A percentile compares a stretch with the other conserved stretches of the same genome.
phyloP scores from a whole-genome alignment of 2,888 invertebrate genomes.

The Thereva unica region DNA sequence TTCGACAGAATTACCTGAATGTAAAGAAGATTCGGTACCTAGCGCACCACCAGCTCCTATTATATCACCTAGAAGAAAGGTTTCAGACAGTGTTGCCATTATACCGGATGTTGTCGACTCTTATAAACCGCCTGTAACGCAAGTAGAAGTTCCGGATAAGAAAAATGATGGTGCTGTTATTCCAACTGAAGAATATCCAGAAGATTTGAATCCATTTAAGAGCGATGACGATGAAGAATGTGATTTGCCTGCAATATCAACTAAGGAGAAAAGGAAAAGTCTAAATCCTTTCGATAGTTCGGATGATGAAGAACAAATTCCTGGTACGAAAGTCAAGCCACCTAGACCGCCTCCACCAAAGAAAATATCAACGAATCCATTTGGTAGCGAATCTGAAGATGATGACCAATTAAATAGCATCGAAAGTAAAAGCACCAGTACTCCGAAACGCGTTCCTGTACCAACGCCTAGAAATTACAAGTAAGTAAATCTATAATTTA shows the following conservation, averaged over 20 bases:
- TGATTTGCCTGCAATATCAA: neutral
- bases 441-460: constrained; percentile 50
- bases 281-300: constrained; percentile 72
- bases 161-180: constrained; percentile 39
- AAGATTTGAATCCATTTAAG: constrained; percentile 81
- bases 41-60: too few species aligned
- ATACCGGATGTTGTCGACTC: constrained; percentile 18
- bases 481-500: constrained; percentile 47
- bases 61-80: too few species aligned
- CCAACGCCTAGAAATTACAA: constrained; percentile 54
- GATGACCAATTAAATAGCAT: constrained; percentile 58
- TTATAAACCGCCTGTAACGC: constrained; percentile 2
- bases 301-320: constrained; percentile 64
- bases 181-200: constrained; percentile 65
- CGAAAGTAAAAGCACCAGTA: constrained; percentile 48
- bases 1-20: neutral
- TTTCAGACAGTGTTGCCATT: neutral
- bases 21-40: constrained; percentile 8
- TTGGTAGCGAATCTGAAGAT: constrained; percentile 75
- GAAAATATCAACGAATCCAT: constrained; percentile 67
- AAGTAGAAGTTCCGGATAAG: constrained; percentile 27
- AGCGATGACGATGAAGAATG: constrained; percentile 66
- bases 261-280: constrained; percentile 44
- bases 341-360: constrained; percentile 58
- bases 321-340: constrained; percentile 49